A percentile compares a stretch with the other conserved stretches of the same genome.
These are phyloP conservation scores for Silurus glanis DNA, from an alignment of 2,113 vertebrate species.

Conservation along the genomic window DNA sequence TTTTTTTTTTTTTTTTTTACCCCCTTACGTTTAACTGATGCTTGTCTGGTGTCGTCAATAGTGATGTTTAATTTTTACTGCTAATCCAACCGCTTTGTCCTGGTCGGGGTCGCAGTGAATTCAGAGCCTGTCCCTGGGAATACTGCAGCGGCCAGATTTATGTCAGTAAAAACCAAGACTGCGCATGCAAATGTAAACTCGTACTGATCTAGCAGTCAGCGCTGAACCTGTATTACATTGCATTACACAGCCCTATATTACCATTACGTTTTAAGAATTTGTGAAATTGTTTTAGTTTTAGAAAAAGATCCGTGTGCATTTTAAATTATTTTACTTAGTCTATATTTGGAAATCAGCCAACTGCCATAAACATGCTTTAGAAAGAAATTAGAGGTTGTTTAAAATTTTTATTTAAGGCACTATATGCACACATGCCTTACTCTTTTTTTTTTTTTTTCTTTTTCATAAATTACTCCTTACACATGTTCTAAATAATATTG, in stretches of 20 bases:
- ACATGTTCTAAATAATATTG: slow-evolving; percentile 48
- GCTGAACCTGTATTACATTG: neutral
- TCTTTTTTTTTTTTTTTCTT: slow-evolving; percentile 56
- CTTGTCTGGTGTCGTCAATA: slow-evolving; percentile 35
- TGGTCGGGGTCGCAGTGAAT: neutral
- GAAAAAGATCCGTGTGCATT: slow-evolving; percentile 27
- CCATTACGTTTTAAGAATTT: slow-evolving; percentile 28
- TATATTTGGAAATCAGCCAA: slow-evolving; percentile 10
- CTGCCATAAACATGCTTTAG: neutral
- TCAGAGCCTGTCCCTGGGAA: neutral
- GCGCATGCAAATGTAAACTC: slow-evolving; percentile 26
- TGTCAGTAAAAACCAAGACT: slow-evolving; percentile 25
- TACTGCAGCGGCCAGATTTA: neutral
- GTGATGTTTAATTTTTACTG: slow-evolving; percentile 28
- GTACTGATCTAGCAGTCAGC: slow-evolving; percentile 1
- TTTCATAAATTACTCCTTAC: slow-evolving; percentile 53
- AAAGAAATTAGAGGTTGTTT: slow-evolving; percentile 10
- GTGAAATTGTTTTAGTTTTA: slow-evolving; percentile 40
- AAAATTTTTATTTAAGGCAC: slow-evolving; percentile 38
- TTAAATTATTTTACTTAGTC: slow-evolving; percentile 38
- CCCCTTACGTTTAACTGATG: slow-evolving; percentile 19
- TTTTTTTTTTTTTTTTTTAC: slow-evolving; percentile 16
- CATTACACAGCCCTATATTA: slow-evolving; percentile 21
- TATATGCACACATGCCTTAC: slow-evolving; percentile 51
- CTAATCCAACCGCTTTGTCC: neutral